Conservation (phyloP, 2,888 invertebrate genomes). For the Idaea aversata region DNA sequence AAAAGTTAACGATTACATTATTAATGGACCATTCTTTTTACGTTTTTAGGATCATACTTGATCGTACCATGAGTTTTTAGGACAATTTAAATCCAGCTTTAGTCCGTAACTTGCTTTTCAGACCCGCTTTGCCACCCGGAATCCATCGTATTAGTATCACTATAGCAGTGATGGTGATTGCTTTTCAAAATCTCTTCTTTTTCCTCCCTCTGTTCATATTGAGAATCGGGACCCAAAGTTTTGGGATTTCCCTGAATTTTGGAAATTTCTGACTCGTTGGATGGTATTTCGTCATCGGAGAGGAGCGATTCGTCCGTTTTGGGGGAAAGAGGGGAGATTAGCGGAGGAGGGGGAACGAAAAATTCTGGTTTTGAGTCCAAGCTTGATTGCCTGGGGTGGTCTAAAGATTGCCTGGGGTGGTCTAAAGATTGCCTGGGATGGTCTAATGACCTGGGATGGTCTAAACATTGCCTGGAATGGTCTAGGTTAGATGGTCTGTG, state of each 20-base stretch:
- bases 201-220: slow-evolving; percentile 67
- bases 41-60: no score
- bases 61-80: no score
- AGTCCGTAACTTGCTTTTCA: slow-evolving; percentile 80
- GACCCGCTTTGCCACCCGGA: slow-evolving; percentile 86
- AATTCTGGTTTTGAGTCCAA: slow-evolving; percentile 56
- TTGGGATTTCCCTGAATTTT: slow-evolving; percentile 62
- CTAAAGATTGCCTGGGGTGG: slow-evolving; percentile 38
- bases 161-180: slow-evolving; percentile 78
- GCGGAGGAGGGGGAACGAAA: slow-evolving; percentile 51
- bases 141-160: slow-evolving; percentile 82
- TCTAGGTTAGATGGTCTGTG: slow-evolving; percentile 37
- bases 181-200: slow-evolving; percentile 62
- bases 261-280: slow-evolving; percentile 59
- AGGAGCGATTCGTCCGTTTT: slow-evolving; percentile 70
- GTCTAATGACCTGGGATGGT: background rate
- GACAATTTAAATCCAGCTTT: slow-evolving; percentile 9
- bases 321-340: slow-evolving; percentile 63
- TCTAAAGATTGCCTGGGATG: slow-evolving; percentile 36
- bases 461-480: slow-evolving; percentile 25
- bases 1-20: no score
- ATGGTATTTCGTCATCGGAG: slow-evolving; percentile 60
- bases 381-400: slow-evolving; percentile 55
- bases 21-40: no score
- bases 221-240: slow-evolving; percentile 66